Evolutionary conservation across 2,888 invertebrate genomes (phyloP).

Genomic region (Euzophera pinguis): DNA sequence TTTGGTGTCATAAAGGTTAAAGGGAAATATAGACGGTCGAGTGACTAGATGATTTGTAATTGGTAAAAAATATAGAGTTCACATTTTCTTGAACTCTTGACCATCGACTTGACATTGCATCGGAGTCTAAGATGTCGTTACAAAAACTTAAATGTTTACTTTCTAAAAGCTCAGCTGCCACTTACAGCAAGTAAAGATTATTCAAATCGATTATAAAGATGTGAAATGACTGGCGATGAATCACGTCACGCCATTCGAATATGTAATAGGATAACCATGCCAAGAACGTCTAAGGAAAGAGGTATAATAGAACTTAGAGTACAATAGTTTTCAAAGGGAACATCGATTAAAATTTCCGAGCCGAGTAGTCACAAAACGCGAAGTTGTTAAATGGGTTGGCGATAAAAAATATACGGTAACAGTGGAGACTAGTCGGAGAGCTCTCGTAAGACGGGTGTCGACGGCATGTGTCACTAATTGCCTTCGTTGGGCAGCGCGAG

Average conservation of each 20-base stretch:
- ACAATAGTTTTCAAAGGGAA: too few species aligned
- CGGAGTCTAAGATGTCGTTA: too few species aligned
- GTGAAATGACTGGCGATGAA: neutral
- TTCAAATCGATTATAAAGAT: neutral
- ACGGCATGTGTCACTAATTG: conserved; percentile 65
- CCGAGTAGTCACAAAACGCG: conserved; percentile 2
- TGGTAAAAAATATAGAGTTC: too few species aligned
- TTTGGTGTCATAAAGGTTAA: too few species aligned
- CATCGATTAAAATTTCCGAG: neutral
- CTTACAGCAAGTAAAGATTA: neutral
- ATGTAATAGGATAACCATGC: neutral
- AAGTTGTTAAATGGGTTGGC: conserved; percentile 1
- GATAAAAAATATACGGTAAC: conserved; percentile 32
- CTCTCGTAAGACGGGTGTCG: conserved; percentile 40
- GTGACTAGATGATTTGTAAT: too few species aligned
- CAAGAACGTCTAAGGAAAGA: neutral
- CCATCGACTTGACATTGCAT: too few species aligned
- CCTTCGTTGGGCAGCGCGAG: conserved; percentile 49
- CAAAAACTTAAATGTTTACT: too few species aligned
- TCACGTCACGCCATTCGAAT: neutral
- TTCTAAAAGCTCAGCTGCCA: too few species aligned
- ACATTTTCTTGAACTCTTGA: too few species aligned
- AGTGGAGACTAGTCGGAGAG: conserved; percentile 35
- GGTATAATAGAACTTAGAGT: too few species aligned
- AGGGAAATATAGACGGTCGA: too few species aligned